Evolutionary conservation across 1,140 invertebrate species (phyloP), one percentile per base, ranked within the genome.

Genomic region (Ylistrum balloti): DNA sequence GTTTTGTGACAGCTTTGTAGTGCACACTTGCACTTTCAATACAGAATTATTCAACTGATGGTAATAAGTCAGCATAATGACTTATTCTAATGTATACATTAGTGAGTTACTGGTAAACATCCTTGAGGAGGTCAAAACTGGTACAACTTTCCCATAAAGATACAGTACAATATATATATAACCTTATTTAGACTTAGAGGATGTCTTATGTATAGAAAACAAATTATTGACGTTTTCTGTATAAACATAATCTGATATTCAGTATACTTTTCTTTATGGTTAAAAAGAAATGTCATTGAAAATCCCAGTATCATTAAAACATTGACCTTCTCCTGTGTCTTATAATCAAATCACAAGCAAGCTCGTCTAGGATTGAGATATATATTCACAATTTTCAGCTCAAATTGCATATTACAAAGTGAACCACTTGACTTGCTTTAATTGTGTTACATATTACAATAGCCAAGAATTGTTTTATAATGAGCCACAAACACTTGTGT

Each of bases 11-110:
- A 74, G 22, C 22, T 74, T 28, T 74, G 56, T 74, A 74, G 22
- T 74, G 56, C 56, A 74, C n/a, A 28, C 56, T 74, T n/a, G 28
- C 56, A 17, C 3, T 74, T 17, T 74, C 56, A 74, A 74, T 74
- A 74, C 56, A 74, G 56, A 74, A 74, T 74, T 74, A 74, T 74
- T 74, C 56, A 28, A 74, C 56, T 74, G 22, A 74, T 74, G 56
- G 28, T 74, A 74, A 74, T 74, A 74, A 74, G 15, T 74, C 56
- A 28, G 22, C 56, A 74, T 74, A 74, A 74, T 74, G n/a, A 74
- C 56, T 74, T n/a, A 5, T 17, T 74, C n/a, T 9, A 5, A 22
- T 74, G 56, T 7, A 9, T 74, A 17, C 17, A 17, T 74, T 28
- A 74, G 9, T 17, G 22, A 45, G 17, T 45, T n/a, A 74, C 15